A percentile compares a stretch with the other conserved stretches of the same genome.
These are phyloP conservation scores for Strigamia transsilvanica DNA, from an alignment of 2,888 invertebrate genomes.

Conservation along the genomic window DNA sequence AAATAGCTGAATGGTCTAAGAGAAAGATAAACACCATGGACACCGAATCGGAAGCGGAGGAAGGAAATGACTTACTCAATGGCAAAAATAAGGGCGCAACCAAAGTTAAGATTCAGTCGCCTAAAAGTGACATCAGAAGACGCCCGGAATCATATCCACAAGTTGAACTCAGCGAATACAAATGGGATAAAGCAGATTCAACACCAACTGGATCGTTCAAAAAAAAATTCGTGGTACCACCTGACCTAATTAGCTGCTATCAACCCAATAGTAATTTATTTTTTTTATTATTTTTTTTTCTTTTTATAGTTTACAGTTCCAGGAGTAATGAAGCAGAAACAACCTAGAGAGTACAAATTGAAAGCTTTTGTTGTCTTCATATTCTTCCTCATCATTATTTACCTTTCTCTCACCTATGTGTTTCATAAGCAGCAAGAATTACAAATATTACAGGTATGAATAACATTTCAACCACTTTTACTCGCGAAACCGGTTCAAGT, in stretches of 20 bases:
- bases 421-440: conserved; percentile 83
- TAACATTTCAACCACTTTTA: background rate
- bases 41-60: conserved; percentile 7
- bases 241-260: background rate
- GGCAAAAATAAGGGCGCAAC: background rate
- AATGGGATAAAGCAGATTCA: conserved; percentile 50
- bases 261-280: background rate
- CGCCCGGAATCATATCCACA: conserved; percentile 2
- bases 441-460: conserved; percentile 63
- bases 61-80: conserved; percentile 27
- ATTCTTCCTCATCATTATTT: conserved; percentile 81
- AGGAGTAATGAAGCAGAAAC: conserved; percentile 72
- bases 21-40: conserved; percentile 18
- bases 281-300: conserved; percentile 57
- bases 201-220: conserved; percentile 55
- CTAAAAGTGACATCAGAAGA: background rate
- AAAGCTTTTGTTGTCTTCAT: conserved; percentile 81
- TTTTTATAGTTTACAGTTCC: conserved; percentile 75
- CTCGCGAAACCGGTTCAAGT: background rate
- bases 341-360: conserved; percentile 78
- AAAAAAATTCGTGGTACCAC: conserved; percentile 56
- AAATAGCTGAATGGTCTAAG: background rate
- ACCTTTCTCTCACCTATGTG: conserved; percentile 83
- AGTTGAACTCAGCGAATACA: conserved; percentile 51
- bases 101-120: background rate